Base-by-base conservation (phyloP, 2,888 invertebrate species). In the Smittia sp. region DNA sequence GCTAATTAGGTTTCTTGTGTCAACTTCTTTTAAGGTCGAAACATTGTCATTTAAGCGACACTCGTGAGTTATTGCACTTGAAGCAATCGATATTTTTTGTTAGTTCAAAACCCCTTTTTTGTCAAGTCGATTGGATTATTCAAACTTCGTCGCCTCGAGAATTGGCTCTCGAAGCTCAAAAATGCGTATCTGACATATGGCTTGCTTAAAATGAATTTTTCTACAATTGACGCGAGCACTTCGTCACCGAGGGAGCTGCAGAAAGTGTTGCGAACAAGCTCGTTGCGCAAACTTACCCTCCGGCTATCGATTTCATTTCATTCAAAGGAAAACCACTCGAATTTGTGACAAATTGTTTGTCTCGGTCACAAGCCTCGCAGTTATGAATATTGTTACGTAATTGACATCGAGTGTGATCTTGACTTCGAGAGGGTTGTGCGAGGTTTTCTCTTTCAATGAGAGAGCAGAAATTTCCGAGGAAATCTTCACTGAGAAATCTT, bases 181-280 rank as follows among this genome's bases (percentile, higher is more conserved):
- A 63, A 24, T 41, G 67, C 67, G 67, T 67, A 52, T 25, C 52
- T 67, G 69, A 69, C 69, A 69, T 69, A 69, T 69, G 69, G 52
- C 69, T 25, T 20, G 67, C 41, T 67, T n/a, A 63, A 9, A 25
- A 41, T 54, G 41, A 54, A 41, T 69, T 41, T 54, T 69, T 69
- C 27, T 24, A 2, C 3, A 27, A 25, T 25, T 63, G 25, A 27
- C 22, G 7, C 11, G 66, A 32, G 38, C 38, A 66, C 9, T 66
- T 65, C 25, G 22, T 11, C 22, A 68, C 7, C 20, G 15, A 22
- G 20, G 41, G 24, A 24, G 7, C 22, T 20, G 22, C 7, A n/a
- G 22, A 62, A 24, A 24, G 62, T 4, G 13, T 27, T 27, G 27
- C 63, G 11, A 25, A 41, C 7, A 2, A 25, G 32, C 32, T 52